Evolutionary conservation across 2,797 vertebrate species (phyloP).

Genomic region (Anguilla megastoma): DNA sequence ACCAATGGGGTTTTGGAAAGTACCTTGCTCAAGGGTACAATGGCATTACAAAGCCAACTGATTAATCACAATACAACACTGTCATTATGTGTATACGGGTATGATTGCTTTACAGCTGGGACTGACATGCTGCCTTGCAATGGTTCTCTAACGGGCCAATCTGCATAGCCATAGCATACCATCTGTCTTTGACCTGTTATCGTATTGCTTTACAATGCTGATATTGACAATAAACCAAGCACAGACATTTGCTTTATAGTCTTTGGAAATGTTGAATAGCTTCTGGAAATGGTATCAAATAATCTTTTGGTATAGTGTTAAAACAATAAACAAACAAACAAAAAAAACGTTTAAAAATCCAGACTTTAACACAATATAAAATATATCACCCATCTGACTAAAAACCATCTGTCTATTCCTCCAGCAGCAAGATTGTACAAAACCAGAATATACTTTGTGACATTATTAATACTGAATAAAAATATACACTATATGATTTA

Average conservation of each 20-base stretch:
- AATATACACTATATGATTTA: background rate
- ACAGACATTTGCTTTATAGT: background rate
- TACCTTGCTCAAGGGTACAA: background rate
- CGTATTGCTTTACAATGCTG: background rate
- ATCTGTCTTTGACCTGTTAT: background rate
- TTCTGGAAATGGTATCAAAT: constrained; percentile 44
- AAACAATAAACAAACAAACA: constrained; percentile 51
- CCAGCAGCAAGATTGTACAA: background rate
- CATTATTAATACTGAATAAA: constrained; percentile 3
- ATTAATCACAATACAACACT: background rate
- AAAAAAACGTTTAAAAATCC: background rate
- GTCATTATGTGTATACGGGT: background rate
- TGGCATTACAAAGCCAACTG: background rate
- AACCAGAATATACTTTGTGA: background rate
- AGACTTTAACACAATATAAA: constrained; percentile 49
- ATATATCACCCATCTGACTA: constrained; percentile 53
- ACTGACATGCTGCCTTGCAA: background rate
- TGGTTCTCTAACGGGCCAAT: background rate
- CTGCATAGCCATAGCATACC: background rate
- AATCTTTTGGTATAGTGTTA: constrained; percentile 50
- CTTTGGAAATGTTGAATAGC: background rate
- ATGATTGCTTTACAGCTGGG: background rate
- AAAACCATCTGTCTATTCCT: constrained; percentile 35
- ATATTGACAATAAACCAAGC: background rate
- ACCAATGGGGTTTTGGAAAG: background rate